Conservation (phyloP, 2,113 vertebrate genomes). For the Anoplopoma fimbria region DNA sequence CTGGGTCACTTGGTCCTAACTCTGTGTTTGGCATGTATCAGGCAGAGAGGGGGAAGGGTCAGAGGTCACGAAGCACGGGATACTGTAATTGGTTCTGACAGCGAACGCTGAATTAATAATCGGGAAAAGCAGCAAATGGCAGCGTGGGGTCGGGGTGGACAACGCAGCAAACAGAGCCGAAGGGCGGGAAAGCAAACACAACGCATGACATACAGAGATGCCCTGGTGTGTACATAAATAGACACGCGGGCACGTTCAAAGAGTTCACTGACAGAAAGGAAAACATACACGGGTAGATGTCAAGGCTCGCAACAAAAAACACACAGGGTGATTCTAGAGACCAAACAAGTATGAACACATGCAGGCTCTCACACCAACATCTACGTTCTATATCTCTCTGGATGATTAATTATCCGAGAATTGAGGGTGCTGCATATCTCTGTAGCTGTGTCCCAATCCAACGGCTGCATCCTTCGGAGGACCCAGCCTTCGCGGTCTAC, state of each 20-base stretch:
- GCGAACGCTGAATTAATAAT: constrained; percentile 78
- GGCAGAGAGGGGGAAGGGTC: constrained; percentile 53
- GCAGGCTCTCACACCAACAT: constrained; percentile 7
- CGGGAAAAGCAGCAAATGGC: constrained; percentile 63
- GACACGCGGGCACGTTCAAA: neutral
- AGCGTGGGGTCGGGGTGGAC: constrained; percentile 50
- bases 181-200: constrained; percentile 52
- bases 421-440: constrained; percentile 7
- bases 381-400: neutral
- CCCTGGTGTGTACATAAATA: constrained; percentile 21
- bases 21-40: constrained; percentile 58
- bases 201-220: constrained; percentile 42
- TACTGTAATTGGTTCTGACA: constrained; percentile 70
- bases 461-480: too few relatives aligned
- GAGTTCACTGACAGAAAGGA: constrained; percentile 15
- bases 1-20: constrained; percentile 65
- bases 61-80: constrained; percentile 57
- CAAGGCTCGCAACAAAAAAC: neutral
- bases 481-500: too few relatives aligned
- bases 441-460: too few relatives aligned
- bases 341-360: neutral
- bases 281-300: constrained; percentile 5
- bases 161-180: constrained; percentile 34
- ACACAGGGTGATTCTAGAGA: neutral
- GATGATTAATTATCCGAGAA: constrained; percentile 20